Conservation (phyloP, 2,888 invertebrate genomes). For the Tineola bisselliella region DNA sequence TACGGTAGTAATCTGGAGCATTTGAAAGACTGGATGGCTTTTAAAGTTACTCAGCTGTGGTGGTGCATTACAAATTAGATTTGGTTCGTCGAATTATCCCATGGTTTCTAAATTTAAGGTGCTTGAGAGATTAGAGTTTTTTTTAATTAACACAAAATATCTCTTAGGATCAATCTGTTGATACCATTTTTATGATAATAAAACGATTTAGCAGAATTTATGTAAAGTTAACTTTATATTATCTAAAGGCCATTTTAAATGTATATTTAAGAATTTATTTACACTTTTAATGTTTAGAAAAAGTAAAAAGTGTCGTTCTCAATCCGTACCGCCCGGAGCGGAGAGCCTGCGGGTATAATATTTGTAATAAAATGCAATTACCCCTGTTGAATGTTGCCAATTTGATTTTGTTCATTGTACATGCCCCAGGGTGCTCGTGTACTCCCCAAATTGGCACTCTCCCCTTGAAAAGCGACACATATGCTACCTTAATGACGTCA, state of each 20-base stretch:
- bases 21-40: neutral
- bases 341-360: conserved; percentile 15
- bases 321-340: neutral
- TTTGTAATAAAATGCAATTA: conserved; percentile 40
- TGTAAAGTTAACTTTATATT: too few relatives aligned
- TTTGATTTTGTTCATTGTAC: conserved; percentile 35
- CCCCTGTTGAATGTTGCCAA: conserved; percentile 37
- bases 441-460: conserved; percentile 22
- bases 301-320: neutral
- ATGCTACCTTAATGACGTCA: conserved; percentile 37
- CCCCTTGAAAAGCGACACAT: conserved; percentile 21
- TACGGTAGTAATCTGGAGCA: neutral
- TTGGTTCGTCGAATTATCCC: neutral
- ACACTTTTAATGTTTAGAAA: neutral
- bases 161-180: too few relatives aligned
- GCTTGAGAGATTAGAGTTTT: neutral
- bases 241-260: neutral
- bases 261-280: neutral
- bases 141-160: neutral
- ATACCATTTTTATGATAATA: too few relatives aligned
- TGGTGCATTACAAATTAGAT: neutral
- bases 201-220: too few relatives aligned
- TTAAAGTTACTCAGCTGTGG: neutral
- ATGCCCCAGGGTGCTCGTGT: conserved; percentile 26
- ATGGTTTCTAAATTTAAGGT: too few relatives aligned